Evolutionary conservation across 2,113 vertebrate genomes (phyloP).

Genomic region (Clupea harengus): DNA sequence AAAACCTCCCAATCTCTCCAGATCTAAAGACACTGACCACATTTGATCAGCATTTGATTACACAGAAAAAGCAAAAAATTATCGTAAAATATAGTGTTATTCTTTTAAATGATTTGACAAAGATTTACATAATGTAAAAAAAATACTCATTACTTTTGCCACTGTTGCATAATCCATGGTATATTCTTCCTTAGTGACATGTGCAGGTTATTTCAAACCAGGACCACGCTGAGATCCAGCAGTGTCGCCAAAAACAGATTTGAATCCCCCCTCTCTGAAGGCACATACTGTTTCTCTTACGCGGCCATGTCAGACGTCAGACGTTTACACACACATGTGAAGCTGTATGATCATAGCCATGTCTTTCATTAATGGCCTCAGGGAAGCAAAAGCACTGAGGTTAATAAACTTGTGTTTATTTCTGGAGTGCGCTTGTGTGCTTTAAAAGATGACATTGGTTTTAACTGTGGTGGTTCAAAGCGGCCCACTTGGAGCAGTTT

Average conservation of each 20-base stretch:
- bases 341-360: background rate
- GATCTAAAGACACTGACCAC: background rate
- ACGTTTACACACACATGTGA: background rate
- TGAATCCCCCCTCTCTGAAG: background rate
- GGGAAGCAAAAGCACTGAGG: background rate
- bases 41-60: background rate
- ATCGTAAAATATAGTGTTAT: background rate
- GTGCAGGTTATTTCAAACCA: background rate
- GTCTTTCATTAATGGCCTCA: slow-evolving; percentile 10
- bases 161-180: background rate
- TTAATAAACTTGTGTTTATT: slow-evolving; percentile 10
- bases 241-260: background rate
- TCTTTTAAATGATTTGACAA: background rate
- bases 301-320: background rate
- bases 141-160: background rate
- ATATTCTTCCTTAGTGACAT: background rate
- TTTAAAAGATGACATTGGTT: slow-evolving; percentile 8
- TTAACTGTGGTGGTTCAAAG: slow-evolving; percentile 14
- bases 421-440: slow-evolving; percentile 5
- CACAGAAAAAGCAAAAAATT: background rate
- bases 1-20: background rate
- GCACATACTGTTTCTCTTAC: background rate
- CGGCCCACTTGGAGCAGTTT: background rate
- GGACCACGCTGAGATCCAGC: background rate
- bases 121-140: background rate